Conservation (phyloP, 2,113 vertebrate genomes). For the Brachypteracias leptosomus region DNA sequence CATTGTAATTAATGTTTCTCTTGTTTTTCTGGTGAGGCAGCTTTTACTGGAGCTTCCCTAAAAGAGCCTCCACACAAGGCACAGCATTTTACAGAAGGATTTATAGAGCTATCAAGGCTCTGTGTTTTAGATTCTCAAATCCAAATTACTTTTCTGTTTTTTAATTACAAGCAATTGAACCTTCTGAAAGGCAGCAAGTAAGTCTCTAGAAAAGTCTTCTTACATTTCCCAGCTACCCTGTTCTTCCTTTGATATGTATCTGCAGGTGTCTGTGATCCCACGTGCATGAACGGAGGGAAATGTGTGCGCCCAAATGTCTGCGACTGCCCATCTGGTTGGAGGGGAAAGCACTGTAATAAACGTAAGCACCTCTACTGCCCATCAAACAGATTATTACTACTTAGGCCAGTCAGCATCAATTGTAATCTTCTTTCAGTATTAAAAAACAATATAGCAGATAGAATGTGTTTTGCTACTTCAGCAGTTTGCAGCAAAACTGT, state of each 20-base stretch:
- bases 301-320: constrained; percentile 77
- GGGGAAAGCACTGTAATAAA: constrained; percentile 72
- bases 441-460: background rate
- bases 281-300: constrained; percentile 79
- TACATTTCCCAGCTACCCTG: background rate
- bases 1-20: background rate
- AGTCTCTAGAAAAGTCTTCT: background rate
- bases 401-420: background rate
- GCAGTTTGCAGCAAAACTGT: background rate
- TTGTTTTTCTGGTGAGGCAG: background rate
- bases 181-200: background rate
- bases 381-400: background rate
- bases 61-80: background rate
- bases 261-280: constrained; percentile 81
- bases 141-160: background rate
- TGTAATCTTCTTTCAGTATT: background rate
- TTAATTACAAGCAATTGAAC: background rate
- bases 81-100: constrained; percentile 20
- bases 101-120: background rate
- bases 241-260: background rate
- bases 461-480: background rate
- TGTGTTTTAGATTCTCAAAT: background rate
- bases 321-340: constrained; percentile 79
- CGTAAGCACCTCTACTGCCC: constrained; percentile 55
- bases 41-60: background rate